Evolutionary conservation across 2,797 vertebrate species (phyloP), one percentile per base, ranked within the genome.

Genomic region (Sebastiscus tertius): DNA sequence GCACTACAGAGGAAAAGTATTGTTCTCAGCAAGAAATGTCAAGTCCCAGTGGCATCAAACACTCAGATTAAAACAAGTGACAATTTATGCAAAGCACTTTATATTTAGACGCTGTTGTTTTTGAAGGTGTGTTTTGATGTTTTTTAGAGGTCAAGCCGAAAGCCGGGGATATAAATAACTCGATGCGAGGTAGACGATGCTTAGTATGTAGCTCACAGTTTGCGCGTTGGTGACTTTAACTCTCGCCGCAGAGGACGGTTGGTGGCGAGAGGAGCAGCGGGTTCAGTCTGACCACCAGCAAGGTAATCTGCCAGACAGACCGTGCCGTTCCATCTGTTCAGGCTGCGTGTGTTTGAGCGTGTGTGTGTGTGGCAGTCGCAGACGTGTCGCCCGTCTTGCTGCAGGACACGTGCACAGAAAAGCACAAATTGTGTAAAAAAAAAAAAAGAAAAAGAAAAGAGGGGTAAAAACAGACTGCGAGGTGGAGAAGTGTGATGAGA

Each of bases 261-360:
- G 58, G 24, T 13, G 68, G 65, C 20, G 22, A 74, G 64, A 4
- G 29, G 24, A 55, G 71, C 85, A 56, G 81, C 70, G 89, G 93
- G 80, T 91, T 92, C 82, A 91, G 67, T 68, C 83, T 76, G 83
- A 86, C 85, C 90, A 87, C 85, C 88, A 72, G 58, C 83, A 80
- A 84, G 76, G 85, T 92, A 91, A 93, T 88, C 92, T 91, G 94
- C 91, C 90, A 95, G 94, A 95, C 95, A 71, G 79, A 84, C 79
- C 91, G 55, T 70, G 90, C 85, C n/a, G 88, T 89, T 95, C 90
- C 93, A 93, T 95, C 94, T 95, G 95, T 90, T 93, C 89, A 70
- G 77, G 72, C 83, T 77, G 73, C 56, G 49, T 63, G 80, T 60
- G 77, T 77, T 81, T 73, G 46, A 67, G 77, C 77, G 60, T 65